A percentile compares a stretch with the other conserved stretches of the same genome.
Conservation (phyloP, 2,113 vertebrate genomes). For the Austrofundulus limnaeus region DNA sequence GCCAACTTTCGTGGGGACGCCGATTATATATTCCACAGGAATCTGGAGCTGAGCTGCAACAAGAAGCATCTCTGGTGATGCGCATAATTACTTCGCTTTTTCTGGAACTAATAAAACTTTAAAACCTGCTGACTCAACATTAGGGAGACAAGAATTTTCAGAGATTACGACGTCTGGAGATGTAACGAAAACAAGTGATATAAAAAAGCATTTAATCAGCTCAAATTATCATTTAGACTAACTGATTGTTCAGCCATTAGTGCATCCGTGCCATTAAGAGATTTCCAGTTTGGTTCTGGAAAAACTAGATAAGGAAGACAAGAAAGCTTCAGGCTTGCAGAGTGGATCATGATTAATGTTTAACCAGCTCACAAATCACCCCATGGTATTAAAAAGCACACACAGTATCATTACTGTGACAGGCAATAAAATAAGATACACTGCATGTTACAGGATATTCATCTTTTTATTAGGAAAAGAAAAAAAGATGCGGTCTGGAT, state of each 20-base stretch:
- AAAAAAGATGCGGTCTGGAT: conserved; percentile 19
- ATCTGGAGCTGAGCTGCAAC: not conserved
- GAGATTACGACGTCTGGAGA: no score
- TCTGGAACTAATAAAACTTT: conserved; percentile 22
- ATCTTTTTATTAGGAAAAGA: conserved; percentile 1
- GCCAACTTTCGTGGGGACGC: conserved; percentile 28
- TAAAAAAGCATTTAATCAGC: not conserved
- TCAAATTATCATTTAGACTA: not conserved
- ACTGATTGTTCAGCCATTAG: not conserved
- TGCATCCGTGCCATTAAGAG: not conserved
- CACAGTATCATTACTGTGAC: conserved; percentile 12
- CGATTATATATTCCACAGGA: conserved; percentile 47
- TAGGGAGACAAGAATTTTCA: not conserved
- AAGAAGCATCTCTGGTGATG: conserved; percentile 33
- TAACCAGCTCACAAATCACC: conserved; percentile 9
- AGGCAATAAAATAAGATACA: conserved; percentile 26
- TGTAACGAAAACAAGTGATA: not conserved
- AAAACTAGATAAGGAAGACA: not conserved
- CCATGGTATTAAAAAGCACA: conserved; percentile 16
- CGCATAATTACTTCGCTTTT: not conserved
- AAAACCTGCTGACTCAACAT: conserved; percentile 39
- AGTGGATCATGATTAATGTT: conserved; percentile 1
- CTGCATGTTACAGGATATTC: conserved; percentile 1
- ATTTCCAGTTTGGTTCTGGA: no score
- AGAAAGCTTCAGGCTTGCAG: not conserved